Percentiles rank a stretch among this genome's conserved stretches.
Evolutionary conservation across 2,797 vertebrate genomes (phyloP).

Genomic region (Heteromormyrus szaboi): DNA sequence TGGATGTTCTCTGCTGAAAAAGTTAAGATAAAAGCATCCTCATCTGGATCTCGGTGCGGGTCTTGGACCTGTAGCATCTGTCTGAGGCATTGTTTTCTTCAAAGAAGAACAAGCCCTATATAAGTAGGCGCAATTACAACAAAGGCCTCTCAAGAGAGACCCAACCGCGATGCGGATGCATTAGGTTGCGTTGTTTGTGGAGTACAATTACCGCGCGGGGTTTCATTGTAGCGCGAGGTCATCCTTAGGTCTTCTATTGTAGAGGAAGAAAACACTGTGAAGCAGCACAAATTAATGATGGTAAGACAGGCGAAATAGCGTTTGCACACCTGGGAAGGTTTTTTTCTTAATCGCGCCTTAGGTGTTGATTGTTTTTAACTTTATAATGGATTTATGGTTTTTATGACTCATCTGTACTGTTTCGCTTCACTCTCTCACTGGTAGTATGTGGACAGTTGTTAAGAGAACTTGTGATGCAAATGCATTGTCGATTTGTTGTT

Average conservation of each 20-base stretch:
- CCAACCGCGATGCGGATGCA: neutral
- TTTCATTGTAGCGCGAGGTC: neutral
- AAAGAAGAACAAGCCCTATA: neutral
- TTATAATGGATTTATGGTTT: neutral
- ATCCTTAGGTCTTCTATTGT: neutral
- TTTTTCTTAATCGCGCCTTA: neutral
- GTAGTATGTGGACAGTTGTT: neutral
- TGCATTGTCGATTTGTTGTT: neutral
- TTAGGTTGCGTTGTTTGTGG: neutral
- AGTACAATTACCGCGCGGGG: neutral
- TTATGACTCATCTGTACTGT: neutral
- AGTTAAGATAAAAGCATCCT: neutral
- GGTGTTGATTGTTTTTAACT: neutral
- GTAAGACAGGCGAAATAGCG: neutral
- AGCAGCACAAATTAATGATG: neutral
- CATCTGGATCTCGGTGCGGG: neutral
- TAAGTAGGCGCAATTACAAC: neutral
- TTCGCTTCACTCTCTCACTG: neutral
- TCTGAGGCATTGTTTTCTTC: neutral
- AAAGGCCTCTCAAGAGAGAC: neutral
- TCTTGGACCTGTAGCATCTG: neutral
- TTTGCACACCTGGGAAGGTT: neutral
- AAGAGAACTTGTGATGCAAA: neutral
- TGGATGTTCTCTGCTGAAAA: neutral
- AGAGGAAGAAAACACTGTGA: neutral